Conservation (phyloP, 1,140 invertebrate genomes). For the Drosophila sucinea region DNA sequence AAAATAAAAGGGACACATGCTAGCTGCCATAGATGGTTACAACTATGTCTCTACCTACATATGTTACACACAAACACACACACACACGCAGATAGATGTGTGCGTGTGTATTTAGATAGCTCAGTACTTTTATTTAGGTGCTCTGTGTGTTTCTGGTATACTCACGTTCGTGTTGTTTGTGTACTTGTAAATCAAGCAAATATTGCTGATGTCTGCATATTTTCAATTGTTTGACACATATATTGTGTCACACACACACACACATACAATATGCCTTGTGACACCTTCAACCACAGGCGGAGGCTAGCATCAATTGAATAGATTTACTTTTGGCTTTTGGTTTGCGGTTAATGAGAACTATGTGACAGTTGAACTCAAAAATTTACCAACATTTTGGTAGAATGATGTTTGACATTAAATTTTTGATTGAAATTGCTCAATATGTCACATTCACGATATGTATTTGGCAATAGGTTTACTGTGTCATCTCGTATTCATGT, state of each 20-base stretch:
- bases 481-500: constrained; percentile 3
- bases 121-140: constrained; percentile 1
- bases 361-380: background rate
- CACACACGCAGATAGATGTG: background rate
- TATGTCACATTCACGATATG: constrained; percentile 3
- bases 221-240: constrained; percentile 64
- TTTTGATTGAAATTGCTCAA: background rate
- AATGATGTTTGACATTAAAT: background rate
- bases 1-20: constrained; percentile 1
- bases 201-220: constrained; percentile 40
- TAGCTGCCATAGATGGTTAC: constrained; percentile 8
- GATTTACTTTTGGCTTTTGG: background rate
- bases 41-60: background rate
- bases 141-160: constrained; percentile 5
- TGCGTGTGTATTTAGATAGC: background rate
- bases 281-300: background rate
- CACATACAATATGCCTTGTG: background rate
- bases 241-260: constrained; percentile 18
- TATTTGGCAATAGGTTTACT: background rate
- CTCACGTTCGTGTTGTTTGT: background rate
- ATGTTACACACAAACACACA: background rate
- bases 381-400: background rate
- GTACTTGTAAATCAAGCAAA: constrained; percentile 29
- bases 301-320: background rate
- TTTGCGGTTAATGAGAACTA: background rate